A percentile compares a stretch with the other conserved stretches of the same genome.
These are phyloP conservation scores for Tretioscincus oriximinensis DNA, from an alignment of 2,113 vertebrate genomes.

Conservation along the genomic window DNA sequence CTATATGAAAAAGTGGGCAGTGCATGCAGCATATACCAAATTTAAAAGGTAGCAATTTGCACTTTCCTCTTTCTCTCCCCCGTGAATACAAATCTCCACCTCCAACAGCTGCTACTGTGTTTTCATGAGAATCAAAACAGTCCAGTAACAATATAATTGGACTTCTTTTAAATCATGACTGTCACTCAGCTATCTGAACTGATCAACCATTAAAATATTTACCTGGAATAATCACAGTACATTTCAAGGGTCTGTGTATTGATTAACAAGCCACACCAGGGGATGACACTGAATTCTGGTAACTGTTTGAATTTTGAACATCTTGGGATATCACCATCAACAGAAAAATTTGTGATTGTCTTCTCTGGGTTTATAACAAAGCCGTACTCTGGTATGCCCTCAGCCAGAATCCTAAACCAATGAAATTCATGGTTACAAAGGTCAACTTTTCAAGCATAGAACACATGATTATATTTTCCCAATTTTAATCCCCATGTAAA, in stretches of 20 bases:
- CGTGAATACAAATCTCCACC: too few species aligned
- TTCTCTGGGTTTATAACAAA: conserved; percentile 84
- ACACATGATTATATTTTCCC: background rate
- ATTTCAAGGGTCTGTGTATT: conserved; percentile 82
- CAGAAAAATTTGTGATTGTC: conserved; percentile 86
- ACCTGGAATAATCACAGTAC: conserved; percentile 88
- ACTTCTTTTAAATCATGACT: too few species aligned
- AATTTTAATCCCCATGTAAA: background rate
- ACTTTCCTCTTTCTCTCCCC: too few species aligned
- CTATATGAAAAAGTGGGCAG: too few species aligned
- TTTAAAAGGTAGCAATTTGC: too few species aligned
- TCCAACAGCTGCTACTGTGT: too few species aligned
- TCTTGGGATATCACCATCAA: conserved; percentile 46
- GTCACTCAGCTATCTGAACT: background rate
- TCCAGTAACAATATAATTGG: background rate
- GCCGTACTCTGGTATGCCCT: conserved; percentile 87
- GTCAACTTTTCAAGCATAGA: background rate
- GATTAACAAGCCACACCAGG: conserved; percentile 91
- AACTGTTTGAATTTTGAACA: conserved; percentile 64
- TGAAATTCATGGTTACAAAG: conserved; percentile 4
- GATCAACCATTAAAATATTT: conserved; percentile 2
- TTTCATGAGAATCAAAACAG: background rate
- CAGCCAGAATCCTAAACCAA: conserved; percentile 76
- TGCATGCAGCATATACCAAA: too few species aligned
- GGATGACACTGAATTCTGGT: conserved; percentile 76